Conservation (phyloP, 2,113 vertebrate genomes). For the Alligator mississippiensis region DNA sequence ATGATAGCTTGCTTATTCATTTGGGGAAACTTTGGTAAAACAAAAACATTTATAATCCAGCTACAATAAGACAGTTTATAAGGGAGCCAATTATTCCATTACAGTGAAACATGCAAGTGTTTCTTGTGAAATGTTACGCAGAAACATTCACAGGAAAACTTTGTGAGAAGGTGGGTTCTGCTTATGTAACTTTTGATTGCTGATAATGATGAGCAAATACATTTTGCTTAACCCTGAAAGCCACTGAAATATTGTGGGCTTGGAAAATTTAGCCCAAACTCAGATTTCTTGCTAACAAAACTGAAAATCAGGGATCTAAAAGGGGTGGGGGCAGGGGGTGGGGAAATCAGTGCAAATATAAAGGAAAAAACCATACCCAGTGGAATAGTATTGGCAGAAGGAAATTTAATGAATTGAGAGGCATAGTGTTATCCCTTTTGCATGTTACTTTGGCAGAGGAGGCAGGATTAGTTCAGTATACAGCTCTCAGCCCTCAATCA, state of each 20-base stretch:
- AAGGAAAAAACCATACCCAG: not conserved
- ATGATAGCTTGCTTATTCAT: not conserved
- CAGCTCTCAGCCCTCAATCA: not conserved
- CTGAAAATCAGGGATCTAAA: not conserved
- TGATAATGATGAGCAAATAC: not conserved
- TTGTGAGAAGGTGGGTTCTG: not conserved
- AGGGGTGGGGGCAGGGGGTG: not conserved
- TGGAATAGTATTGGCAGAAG: not conserved
- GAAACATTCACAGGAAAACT: not conserved
- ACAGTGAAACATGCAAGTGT: not conserved
- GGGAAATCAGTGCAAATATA: not conserved
- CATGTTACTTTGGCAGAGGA: not conserved
- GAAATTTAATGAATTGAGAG: not conserved
- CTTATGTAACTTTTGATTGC: not conserved
- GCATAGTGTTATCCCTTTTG: not conserved
- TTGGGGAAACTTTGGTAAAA: not conserved
- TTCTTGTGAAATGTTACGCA: not conserved
- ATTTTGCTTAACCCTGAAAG: not conserved
- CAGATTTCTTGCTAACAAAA: not conserved
- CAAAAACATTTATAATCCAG: not conserved
- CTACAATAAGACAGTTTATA: not conserved
- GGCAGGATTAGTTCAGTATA: not conserved
- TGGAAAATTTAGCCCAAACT: not conserved
- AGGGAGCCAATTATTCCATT: not conserved
- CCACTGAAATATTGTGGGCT: not conserved